phyloP scores from a whole-genome alignment of 2,797 vertebrate species.

The Argya squamiceps region DNA sequence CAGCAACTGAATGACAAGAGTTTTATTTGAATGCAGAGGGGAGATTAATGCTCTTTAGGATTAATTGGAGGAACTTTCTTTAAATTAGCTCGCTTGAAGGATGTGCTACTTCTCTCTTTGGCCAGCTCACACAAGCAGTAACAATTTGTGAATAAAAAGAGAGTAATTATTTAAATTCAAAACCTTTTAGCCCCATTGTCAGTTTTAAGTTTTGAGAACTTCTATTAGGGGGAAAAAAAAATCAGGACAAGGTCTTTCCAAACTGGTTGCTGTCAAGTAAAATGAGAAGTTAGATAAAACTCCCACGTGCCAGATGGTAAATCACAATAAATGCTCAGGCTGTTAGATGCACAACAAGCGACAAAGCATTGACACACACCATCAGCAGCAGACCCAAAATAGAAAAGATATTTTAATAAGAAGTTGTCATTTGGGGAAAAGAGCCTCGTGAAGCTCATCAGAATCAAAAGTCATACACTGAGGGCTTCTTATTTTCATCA shows the following conservation, averaged over 20 bases:
- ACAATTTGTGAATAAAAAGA: not conserved
- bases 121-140: not conserved
- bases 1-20: not conserved
- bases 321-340: slow-evolving; percentile 69
- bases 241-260: slow-evolving; percentile 55
- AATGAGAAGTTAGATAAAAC: slow-evolving; percentile 69
- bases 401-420: slow-evolving; percentile 18
- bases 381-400: slow-evolving; percentile 38
- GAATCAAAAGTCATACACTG: not conserved
- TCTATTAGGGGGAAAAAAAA: not conserved
- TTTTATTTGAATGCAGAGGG: not conserved
- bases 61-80: not conserved
- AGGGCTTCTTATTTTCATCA: not conserved
- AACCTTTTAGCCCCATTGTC: not conserved
- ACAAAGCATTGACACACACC: slow-evolving; percentile 52
- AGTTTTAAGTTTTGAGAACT: not conserved
- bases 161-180: not conserved
- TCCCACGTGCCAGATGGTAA: slow-evolving; percentile 74
- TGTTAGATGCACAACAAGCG: slow-evolving; percentile 71
- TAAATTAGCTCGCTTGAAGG: not conserved
- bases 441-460: not conserved
- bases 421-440: not conserved
- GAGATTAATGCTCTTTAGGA: not conserved
- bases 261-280: slow-evolving; percentile 66
- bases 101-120: not conserved